A percentile compares a stretch with the other conserved stretches of the same genome.
Evolutionary conservation across 2,113 vertebrate genomes (phyloP).

Genomic region (Stictonetta naevosa): DNA sequence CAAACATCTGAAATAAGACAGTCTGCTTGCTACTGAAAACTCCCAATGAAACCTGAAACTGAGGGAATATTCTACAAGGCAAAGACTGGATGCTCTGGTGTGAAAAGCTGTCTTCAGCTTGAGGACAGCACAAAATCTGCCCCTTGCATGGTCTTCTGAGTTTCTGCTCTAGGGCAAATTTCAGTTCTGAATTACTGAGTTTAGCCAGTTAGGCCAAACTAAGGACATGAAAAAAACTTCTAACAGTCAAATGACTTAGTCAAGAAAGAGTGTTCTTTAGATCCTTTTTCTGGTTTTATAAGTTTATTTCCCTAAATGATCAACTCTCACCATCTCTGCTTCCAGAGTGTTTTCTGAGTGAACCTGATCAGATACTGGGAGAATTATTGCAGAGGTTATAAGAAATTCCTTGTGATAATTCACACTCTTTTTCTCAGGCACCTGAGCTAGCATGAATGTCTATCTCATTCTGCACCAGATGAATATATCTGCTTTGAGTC

Average conservation of each 20-base stretch:
- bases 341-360: background rate
- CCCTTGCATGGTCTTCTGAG: background rate
- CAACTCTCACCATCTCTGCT: background rate
- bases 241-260: background rate
- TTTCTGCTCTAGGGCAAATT: background rate
- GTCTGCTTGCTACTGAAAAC: constrained; percentile 50
- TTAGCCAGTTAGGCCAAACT: background rate
- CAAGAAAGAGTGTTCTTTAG: background rate
- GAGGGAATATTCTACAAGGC: constrained; percentile 1
- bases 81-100: background rate
- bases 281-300: background rate
- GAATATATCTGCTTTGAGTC: background rate
- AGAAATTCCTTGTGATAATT: background rate
- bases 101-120: background rate
- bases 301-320: background rate
- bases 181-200: background rate
- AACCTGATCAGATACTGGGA: background rate
- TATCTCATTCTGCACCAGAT: background rate
- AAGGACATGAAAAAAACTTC: background rate
- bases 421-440: background rate
- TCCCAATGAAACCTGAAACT: constrained; percentile 47
- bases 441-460: background rate
- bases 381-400: background rate
- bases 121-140: background rate
- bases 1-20: constrained; percentile 60